Percentiles rank a stretch among this genome's conserved stretches.
Evolutionary conservation across 1,140 invertebrate genomes (phyloP).

Genomic region (Lysiphlebus fabarum): DNA sequence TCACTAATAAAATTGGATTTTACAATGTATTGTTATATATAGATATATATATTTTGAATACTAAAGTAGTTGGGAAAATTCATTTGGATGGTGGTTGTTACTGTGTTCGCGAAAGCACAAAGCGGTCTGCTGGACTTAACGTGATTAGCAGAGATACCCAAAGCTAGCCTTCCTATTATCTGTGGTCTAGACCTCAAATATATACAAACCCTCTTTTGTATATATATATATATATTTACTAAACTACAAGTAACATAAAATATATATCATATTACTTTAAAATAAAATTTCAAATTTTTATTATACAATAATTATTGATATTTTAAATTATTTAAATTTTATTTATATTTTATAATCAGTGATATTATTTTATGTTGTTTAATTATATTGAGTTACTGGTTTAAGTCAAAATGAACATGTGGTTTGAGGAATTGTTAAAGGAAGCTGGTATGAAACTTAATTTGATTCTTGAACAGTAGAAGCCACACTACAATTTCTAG

Average conservation of each 20-base stretch:
- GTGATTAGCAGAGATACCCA: conserved; percentile 52
- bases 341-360: too few species aligned
- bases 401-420: not conserved
- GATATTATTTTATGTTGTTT: too few species aligned
- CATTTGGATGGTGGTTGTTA: conserved; percentile 29
- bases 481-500: conserved; percentile 10
- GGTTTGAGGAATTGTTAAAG: not conserved
- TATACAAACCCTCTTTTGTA: conserved; percentile 20
- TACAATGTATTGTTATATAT: conserved; percentile 18
- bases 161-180: conserved; percentile 34
- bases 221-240: too few species aligned
- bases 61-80: conserved; percentile 23
- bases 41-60: too few species aligned
- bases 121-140: conserved; percentile 52
- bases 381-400: too few species aligned
- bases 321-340: too few species aligned
- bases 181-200: conserved; percentile 27
- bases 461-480: conserved; percentile 42
- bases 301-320: too few species aligned
- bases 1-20: conserved; percentile 21
- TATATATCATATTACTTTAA: too few species aligned
- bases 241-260: not conserved
- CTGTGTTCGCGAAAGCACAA: conserved; percentile 45
- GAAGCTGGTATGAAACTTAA: conserved; percentile 50
- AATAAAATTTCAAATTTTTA: too few species aligned